These are phyloP conservation scores for Stratiolaelaps scimitus DNA, from an alignment of 1,140 invertebrate species.

Conservation along the genomic window DNA sequence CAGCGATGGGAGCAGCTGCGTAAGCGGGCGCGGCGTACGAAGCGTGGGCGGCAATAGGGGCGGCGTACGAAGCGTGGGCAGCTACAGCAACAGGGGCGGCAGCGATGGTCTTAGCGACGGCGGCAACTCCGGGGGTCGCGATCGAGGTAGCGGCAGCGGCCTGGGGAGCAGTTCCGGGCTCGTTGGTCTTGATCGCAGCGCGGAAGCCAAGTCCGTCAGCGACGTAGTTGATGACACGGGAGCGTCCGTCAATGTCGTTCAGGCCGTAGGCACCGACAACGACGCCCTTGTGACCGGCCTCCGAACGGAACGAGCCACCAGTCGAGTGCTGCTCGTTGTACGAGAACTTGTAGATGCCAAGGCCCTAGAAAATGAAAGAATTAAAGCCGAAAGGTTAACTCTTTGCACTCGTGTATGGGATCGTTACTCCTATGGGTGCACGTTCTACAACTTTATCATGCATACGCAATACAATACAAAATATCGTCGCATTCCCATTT, in stretches of 20 bases:
- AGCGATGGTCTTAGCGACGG: neutral
- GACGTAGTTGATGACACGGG: conserved; percentile 38
- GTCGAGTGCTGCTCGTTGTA: conserved; percentile 39
- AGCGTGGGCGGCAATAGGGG: too few species aligned
- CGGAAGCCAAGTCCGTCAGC: conserved; percentile 38
- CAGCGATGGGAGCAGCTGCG: neutral
- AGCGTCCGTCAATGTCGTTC: conserved; percentile 36
- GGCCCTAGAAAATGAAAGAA: neutral
- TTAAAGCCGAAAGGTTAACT: too few species aligned
- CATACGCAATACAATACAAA: too few species aligned
- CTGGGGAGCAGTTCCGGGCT: conserved; percentile 34
- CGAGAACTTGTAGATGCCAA: conserved; percentile 38
- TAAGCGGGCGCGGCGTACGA: conserved; percentile 1
- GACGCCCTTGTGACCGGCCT: conserved; percentile 35
- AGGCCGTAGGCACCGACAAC: conserved; percentile 37
- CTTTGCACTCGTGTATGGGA: too few species aligned
- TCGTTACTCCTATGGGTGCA: too few species aligned
- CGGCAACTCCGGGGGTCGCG: neutral
- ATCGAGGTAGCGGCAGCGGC: conserved; percentile 31
- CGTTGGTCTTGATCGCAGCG: conserved; percentile 36
- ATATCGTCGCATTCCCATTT: too few species aligned
- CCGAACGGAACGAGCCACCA: conserved; percentile 36
- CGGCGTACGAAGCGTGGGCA: neutral
- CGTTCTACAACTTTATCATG: too few species aligned
- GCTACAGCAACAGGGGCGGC: conserved; percentile 1